Evolutionary conservation across 2,888 invertebrate genomes (phyloP), one percentile per base, ranked within the genome.

Genomic region (Ennomos erosarius): DNA sequence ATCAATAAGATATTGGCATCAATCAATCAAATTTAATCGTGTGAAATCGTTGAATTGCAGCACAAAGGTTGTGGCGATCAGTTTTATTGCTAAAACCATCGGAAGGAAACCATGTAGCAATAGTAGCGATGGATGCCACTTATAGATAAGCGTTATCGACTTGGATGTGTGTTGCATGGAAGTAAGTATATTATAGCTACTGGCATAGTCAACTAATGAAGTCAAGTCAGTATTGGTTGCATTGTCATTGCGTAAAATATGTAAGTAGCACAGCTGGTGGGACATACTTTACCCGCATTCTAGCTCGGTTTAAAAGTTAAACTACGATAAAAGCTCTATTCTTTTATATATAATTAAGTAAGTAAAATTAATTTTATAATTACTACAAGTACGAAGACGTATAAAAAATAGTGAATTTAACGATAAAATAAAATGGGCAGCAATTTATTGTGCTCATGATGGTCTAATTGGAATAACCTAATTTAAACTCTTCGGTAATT

Each of bases 121-220:
- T 68, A 70, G 52, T 61, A 70, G 52, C 61, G 57, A 69, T 68
- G 63, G 70, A 65, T 64, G 48, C 59, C 73, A 74, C 71, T 77
- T 69, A 68, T 54, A 73, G 74, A 78, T 75, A 78, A 71, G 68
- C 51, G 68, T 71, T 78, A 77, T 70, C 67, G 51, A 55, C 45
- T 52, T 48, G 55, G 50, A 51, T 55, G 54, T 43, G 55, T 59
- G 58, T 63, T 64, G 55, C 60, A 55, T 53, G 38, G 35, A 59
- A 55, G 50, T 54, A 53, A 55, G 51, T 48, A 26, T 3, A 1
- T 16, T 2, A 5, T 26, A 52, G 57, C 61, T 57, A 50, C 52
- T 50, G 46, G 43, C 55, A 55, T 49, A 61, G 36, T 55, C 1
- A 52, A 52, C 48, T 48, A 36, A 39, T 43, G 45, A 37, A 46